These are phyloP conservation scores for Oxyruncus cristatus DNA, from an alignment of 2,113 vertebrate genomes.

Conservation along the genomic window DNA sequence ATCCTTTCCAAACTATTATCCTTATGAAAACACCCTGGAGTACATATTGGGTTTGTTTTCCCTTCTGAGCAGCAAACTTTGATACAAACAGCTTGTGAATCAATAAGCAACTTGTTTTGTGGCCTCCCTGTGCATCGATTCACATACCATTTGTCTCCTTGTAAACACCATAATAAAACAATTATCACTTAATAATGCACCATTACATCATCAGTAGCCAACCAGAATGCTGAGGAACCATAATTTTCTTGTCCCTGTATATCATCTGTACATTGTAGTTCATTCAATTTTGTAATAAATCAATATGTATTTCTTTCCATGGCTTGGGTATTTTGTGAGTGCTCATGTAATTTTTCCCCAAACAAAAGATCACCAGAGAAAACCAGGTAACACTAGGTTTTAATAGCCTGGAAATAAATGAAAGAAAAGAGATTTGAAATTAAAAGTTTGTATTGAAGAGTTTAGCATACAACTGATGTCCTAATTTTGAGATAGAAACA, in stretches of 20 bases:
- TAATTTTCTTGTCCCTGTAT: neutral
- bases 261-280: neutral
- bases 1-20: neutral
- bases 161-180: conserved; percentile 1
- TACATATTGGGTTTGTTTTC: neutral
- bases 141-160: neutral
- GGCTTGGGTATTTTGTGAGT: neutral
- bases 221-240: neutral
- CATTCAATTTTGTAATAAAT: neutral
- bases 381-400: neutral
- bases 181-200: conserved; percentile 23
- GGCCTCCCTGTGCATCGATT: neutral
- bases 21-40: neutral
- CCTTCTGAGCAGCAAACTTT: neutral
- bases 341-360: neutral
- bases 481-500: neutral
- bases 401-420: neutral
- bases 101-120: conserved; percentile 35
- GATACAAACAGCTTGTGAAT: conserved; percentile 4
- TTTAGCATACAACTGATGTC: neutral
- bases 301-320: neutral
- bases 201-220: neutral
- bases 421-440: neutral
- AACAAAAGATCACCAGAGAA: neutral
- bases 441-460: neutral